These are phyloP conservation scores for Oxystoma pomonae DNA, from an alignment of 2,888 invertebrate genomes.

Conservation along the genomic window DNA sequence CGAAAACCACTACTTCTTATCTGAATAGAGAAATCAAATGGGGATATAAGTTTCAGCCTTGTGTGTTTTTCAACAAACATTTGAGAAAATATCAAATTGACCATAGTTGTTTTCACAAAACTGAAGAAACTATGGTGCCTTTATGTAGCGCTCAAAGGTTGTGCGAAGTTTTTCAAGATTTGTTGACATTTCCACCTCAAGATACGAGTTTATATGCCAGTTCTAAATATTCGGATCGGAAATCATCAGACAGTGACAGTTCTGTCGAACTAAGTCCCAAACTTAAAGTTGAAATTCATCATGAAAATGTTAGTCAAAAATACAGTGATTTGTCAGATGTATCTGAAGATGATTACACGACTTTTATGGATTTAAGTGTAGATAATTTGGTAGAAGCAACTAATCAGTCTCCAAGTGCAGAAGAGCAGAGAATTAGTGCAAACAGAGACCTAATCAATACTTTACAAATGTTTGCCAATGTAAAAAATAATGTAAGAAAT, in stretches of 20 bases:
- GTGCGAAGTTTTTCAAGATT: slow-evolving; percentile 56
- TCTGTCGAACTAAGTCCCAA: background rate
- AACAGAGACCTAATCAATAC: background rate
- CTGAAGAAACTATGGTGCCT: slow-evolving; percentile 68
- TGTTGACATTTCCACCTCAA: slow-evolving; percentile 9
- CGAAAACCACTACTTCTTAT: slow-evolving; percentile 73
- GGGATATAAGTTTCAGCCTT: slow-evolving; percentile 70
- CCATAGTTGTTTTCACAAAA: slow-evolving; percentile 59
- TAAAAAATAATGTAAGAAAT: background rate
- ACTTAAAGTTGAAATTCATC: slow-evolving; percentile 12
- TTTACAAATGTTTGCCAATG: background rate
- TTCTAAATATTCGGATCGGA: slow-evolving; percentile 15
- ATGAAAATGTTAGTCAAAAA: background rate
- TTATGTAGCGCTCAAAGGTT: slow-evolving; percentile 83
- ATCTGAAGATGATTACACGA: slow-evolving; percentile 16
- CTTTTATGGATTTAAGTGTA: slow-evolving; percentile 24
- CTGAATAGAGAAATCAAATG: slow-evolving; percentile 76
- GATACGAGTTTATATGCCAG: slow-evolving; percentile 7
- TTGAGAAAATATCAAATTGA: slow-evolving; percentile 59
- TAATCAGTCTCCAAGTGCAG: background rate
- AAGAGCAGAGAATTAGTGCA: background rate
- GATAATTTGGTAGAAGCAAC: slow-evolving; percentile 17
- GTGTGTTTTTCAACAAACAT: slow-evolving; percentile 52
- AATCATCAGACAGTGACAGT: slow-evolving; percentile 4
- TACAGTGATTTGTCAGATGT: slow-evolving; percentile 18